Conservation (phyloP, 2,888 invertebrate species). For the Hirudinaria manillensis region DNA sequence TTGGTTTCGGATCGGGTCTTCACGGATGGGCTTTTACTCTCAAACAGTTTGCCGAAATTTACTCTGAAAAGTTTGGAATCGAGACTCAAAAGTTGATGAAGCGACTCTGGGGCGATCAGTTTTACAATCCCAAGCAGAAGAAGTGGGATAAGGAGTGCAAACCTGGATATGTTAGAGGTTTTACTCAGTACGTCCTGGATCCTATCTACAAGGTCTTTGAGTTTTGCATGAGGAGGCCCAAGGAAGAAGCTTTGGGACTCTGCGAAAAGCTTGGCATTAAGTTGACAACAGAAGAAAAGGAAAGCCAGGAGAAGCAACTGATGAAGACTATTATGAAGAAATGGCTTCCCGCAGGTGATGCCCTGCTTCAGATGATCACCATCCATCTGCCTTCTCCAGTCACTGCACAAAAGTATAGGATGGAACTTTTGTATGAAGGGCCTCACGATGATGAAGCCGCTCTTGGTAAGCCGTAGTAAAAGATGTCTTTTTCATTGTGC, state of each 20-base stretch:
- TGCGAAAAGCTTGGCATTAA: constrained; percentile 84
- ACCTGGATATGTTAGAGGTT: constrained; percentile 65
- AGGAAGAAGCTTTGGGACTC: constrained; percentile 81
- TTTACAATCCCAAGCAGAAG: constrained; percentile 93
- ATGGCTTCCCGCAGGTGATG: constrained; percentile 99
- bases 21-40: constrained; percentile 99
- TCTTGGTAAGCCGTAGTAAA: constrained; percentile 48
- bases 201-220: constrained; percentile 93
- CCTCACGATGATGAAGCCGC: constrained; percentile 93
- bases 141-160: constrained; percentile 68
- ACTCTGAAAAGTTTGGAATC: constrained; percentile 92
- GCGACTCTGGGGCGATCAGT: constrained; percentile 90
- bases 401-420: constrained; percentile 95
- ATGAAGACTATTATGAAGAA: constrained; percentile 89
- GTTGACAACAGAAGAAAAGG: constrained; percentile 87
- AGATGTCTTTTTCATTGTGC: no score
- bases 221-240: constrained; percentile 85
- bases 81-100: constrained; percentile 93
- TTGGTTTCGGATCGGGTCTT: constrained; percentile 97
- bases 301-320: constrained; percentile 89
- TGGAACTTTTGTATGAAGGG: constrained; percentile 98
- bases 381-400: constrained; percentile 98
- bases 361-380: constrained; percentile 99
- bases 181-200: constrained; percentile 96
- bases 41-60: constrained; percentile 99